These are phyloP conservation scores for Seira sanloemensis DNA, from an alignment of 2,888 invertebrate species.

Conservation along the genomic window DNA sequence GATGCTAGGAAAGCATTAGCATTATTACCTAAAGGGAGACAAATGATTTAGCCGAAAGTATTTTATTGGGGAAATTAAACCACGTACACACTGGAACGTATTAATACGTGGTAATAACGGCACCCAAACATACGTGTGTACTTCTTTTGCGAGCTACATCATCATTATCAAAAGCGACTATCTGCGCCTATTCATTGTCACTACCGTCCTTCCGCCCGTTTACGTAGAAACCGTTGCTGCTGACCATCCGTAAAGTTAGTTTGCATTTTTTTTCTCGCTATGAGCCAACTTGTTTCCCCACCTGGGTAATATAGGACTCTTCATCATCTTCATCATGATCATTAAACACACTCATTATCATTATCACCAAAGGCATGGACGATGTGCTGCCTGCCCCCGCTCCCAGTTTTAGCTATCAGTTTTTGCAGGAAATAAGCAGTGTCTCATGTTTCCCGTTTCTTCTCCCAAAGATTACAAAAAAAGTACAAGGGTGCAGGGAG, in stretches of 20 bases:
- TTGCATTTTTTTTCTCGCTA: background rate
- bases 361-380: constrained; percentile 11
- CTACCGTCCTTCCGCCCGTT: constrained; percentile 24
- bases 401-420: too few relatives aligned
- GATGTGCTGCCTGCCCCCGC: background rate
- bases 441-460: background rate
- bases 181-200: constrained; percentile 45
- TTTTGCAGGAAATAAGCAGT: background rate
- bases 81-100: constrained; percentile 61
- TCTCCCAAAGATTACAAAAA: background rate
- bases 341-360: constrained; percentile 52
- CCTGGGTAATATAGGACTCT: background rate
- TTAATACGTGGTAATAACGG: constrained; percentile 42
- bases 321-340: constrained; percentile 43
- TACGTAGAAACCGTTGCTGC: constrained; percentile 13
- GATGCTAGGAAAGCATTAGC: background rate
- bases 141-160: background rate
- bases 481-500: background rate
- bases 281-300: background rate
- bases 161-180: constrained; percentile 49
- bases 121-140: constrained; percentile 28
- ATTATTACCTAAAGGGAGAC: background rate
- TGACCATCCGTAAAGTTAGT: constrained; percentile 16
- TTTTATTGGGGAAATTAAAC: constrained; percentile 40
- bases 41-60: background rate